A percentile compares a stretch with the other conserved stretches of the same genome.
These are phyloP conservation scores for Porites divaricata DNA, from an alignment of 92 coral and sea anemone species.

Conservation along the genomic window DNA sequence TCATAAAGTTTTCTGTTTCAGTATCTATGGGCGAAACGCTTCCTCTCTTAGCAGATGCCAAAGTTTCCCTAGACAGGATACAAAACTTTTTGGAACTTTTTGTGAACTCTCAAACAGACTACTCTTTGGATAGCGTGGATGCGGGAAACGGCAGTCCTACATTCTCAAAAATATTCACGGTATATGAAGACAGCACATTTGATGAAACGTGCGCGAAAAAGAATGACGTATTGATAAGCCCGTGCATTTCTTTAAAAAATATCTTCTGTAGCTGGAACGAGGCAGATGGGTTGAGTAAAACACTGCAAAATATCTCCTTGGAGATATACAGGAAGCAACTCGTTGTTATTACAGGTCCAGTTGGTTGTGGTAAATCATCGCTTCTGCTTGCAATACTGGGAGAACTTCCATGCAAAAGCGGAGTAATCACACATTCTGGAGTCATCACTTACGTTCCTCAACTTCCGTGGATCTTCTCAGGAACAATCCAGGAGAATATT, in stretches of 20 bases:
- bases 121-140: neutral
- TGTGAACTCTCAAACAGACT: neutral
- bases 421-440: conserved; percentile 47
- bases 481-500: conserved; percentile 61
- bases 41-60: conserved; percentile 36
- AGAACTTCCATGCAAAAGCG: conserved; percentile 58
- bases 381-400: conserved; percentile 60
- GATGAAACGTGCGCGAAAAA: neutral
- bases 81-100: conserved; percentile 20
- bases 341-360: conserved; percentile 38
- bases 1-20: conserved; percentile 43
- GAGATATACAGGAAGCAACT: conserved; percentile 12
- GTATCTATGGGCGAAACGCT: conserved; percentile 44
- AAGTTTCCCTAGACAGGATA: conserved; percentile 40
- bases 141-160: neutral
- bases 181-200: neutral
- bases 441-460: conserved; percentile 63
- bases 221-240: neutral
- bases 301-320: conserved; percentile 29
- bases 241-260: conserved; percentile 35
- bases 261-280: conserved; percentile 44
- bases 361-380: conserved; percentile 57
- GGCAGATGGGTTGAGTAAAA: conserved; percentile 1
- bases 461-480: conserved; percentile 71
- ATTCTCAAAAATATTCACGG: neutral